Base-by-base conservation (phyloP, 2,888 invertebrate genomes). In the Rotaria magnacalcarata region DNA sequence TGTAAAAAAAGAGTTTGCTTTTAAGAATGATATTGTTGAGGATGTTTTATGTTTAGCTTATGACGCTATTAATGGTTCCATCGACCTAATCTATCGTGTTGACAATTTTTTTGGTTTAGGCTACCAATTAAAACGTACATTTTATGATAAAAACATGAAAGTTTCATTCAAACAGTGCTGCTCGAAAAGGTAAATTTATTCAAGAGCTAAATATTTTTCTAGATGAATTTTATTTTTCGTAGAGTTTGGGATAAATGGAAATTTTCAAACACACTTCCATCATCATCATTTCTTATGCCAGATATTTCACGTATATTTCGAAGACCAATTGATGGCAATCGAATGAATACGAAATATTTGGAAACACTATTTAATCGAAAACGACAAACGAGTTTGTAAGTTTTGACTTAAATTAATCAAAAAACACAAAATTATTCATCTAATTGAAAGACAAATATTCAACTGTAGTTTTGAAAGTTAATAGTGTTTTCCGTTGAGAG, bases 41-140 rank as follows among this genome's bases (percentile, higher is more conserved):
- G 50, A 52, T 34, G 14, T 52, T 16, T 52, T 52, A 52, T 16
- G 11, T 52, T n/a, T 87, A 91, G 91, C 91, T 14, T 91, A 89
- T 89, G 89, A 89, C 58, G 88, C 87, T 14, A 86, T 89, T 6
- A 90, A 90, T 16, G 89, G 89, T 6, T 88, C 89, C 84, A 87
- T 88, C 4, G 87, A 88, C 14, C 80, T 88, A 19, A 89, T 90
- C 10, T 90, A 90, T 87, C 87, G 91, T 56, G 89, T 89, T 19
- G 89, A 90, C 86, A 89, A 89, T 52, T 90, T 91, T 67, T 91
- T 91, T 50, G 91, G 91, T 8, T 88, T 91, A n/a, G 91, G 89
- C 1, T 91, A 91, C 87, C 88, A 91, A 85, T 87, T 91, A 47
- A 90, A 89, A 87, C 88, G 88, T 86, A 85, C 88, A 16, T 89